phyloP scores from a whole-genome alignment of 1,140 invertebrate genomes.

The Mya arenaria region DNA sequence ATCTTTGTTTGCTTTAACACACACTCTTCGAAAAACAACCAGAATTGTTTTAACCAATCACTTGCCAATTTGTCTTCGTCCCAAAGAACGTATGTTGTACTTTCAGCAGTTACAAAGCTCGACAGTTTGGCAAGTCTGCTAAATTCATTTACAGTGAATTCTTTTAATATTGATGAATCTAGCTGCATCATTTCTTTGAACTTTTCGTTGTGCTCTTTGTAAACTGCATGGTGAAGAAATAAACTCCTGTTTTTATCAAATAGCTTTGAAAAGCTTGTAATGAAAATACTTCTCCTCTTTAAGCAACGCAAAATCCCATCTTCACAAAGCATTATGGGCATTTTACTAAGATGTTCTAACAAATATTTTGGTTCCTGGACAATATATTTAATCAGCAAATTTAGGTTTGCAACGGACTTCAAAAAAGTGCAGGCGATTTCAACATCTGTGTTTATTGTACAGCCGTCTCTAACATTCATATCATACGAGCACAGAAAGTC shows the following conservation, averaged over 20 bases:
- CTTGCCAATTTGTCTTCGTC: no score
- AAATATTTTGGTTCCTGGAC: no score
- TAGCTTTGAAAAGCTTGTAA: not conserved
- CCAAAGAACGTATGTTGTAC: no score
- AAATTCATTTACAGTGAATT: no score
- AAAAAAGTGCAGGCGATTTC: not conserved
- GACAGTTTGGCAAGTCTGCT: no score
- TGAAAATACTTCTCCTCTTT: not conserved
- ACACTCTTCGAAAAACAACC: slow-evolving; percentile 10
- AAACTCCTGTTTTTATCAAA: not conserved
- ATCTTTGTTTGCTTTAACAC: not conserved
- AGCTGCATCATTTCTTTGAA: not conserved
- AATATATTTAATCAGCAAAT: no score
- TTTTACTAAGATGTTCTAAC: no score
- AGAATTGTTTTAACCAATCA: not conserved
- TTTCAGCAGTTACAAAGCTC: no score
- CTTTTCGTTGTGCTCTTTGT: not conserved
- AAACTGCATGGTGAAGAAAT: not conserved
- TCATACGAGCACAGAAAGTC: not conserved
- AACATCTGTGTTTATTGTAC: slow-evolving; percentile 2
- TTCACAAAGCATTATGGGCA: not conserved
- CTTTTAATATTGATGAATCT: not conserved
- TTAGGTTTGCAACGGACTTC: not conserved
- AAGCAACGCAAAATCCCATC: not conserved
- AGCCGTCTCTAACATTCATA: not conserved